Evolutionary conservation across 2,888 invertebrate species (phyloP), one percentile per base, ranked within the genome.

Genomic region (Theretra japonica): DNA sequence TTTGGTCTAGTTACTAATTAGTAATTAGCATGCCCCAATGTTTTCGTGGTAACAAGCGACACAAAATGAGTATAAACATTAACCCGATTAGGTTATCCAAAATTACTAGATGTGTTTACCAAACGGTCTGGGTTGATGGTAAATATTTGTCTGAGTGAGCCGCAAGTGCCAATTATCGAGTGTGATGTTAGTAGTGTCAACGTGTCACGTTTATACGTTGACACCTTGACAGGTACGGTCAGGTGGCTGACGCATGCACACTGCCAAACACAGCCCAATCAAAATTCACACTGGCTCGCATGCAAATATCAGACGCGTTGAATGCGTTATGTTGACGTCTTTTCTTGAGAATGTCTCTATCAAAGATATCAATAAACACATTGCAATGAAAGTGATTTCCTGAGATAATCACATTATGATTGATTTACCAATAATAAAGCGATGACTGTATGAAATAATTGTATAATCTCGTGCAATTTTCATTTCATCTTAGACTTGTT

Each of bases 171-270:
- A 82, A 86, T 85, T 85, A 84, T 79, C 69, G 76, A 76, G 77
- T 81, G 80, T 82, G 79, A 74, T 74, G 77, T 68, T 71, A 73
- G 65, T 68, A 73, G 65, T 68, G 41, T 60, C 62, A 73, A 68
- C 57, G 62, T 62, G 69, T 62, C 70, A 72, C 70, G 73, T 73
- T 74, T 77, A 74, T 75, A 74, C 79, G 79, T 77, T 79, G 79
- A 76, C 75, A 75, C 75, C 72, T 74, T 78, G 80, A 75, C 82
- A 83, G 81, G 87, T 88, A 89, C 88, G 88, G 81, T 85, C 88
- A 86, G 53, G 19, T 53, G 88, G 85, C 77, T 80, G 78, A 80
- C 81, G 73, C 75, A 73, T 75, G 75, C 50, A 17, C 48, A 80
- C 79, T 83, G 83, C 87, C 86, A 85, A 88, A 88, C 84, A 77